Percentiles rank a stretch among this genome's conserved stretches.
Conservation (phyloP, 2,888 invertebrate species). For the Heteropelma amictum region DNA sequence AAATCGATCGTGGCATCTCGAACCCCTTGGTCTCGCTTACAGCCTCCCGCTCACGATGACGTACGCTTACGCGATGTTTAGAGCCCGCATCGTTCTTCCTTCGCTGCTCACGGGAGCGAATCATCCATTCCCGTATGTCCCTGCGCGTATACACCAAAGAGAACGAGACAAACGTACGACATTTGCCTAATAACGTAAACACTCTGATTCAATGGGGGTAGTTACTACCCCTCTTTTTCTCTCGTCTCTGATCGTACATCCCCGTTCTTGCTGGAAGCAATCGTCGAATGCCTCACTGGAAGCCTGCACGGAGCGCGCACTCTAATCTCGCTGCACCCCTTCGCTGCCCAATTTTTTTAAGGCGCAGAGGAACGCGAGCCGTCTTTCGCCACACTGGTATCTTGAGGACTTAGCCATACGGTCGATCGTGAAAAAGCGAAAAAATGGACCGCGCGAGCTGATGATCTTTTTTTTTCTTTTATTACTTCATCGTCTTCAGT, state of each 20-base stretch:
- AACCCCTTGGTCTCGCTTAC: background rate
- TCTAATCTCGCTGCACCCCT: background rate
- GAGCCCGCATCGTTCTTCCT: constrained; percentile 67
- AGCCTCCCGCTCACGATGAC: constrained; percentile 28
- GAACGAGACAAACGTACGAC: constrained; percentile 40
- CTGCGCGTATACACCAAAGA: constrained; percentile 11
- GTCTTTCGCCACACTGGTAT: too few species aligned
- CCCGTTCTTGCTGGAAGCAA: background rate
- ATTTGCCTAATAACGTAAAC: constrained; percentile 73
- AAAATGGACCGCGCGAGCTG: too few species aligned
- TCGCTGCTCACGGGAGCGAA: constrained; percentile 31
- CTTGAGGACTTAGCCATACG: too few species aligned
- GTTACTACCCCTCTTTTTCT: background rate
- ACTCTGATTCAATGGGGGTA: constrained; percentile 54
- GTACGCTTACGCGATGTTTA: constrained; percentile 71
- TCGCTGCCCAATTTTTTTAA: background rate
- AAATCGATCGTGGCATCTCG: constrained; percentile 64
- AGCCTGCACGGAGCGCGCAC: constrained; percentile 5
- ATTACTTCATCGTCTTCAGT: too few species aligned
- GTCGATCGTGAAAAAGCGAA: too few species aligned
- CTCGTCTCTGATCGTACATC: too few species aligned
- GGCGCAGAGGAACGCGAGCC: background rate
- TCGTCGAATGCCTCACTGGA: constrained; percentile 23
- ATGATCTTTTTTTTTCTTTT: background rate
- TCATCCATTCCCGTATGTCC: constrained; percentile 61